These are phyloP conservation scores for Phenganax subtilis DNA, from an alignment of 92 coral and sea anemone species.

Conservation along the genomic window DNA sequence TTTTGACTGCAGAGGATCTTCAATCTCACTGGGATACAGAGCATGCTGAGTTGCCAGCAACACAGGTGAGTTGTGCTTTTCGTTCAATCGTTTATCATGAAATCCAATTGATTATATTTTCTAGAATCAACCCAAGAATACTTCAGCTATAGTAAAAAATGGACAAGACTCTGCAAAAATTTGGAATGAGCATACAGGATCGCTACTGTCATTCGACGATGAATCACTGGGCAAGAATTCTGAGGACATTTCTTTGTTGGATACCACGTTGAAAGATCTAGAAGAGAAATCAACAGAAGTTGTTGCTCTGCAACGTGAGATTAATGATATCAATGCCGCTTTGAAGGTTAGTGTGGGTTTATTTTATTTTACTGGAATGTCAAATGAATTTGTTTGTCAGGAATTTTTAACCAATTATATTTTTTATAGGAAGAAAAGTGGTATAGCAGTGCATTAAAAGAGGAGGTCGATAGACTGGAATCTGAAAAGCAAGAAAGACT, in stretches of 20 bases:
- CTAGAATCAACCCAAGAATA: constrained; percentile 13
- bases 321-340: constrained; percentile 86
- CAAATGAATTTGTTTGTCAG: no score
- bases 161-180: constrained; percentile 64
- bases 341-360: constrained; percentile 56
- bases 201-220: constrained; percentile 77
- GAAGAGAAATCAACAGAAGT: constrained; percentile 84
- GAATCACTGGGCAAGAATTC: constrained; percentile 57
- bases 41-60: constrained; percentile 56
- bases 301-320: constrained; percentile 76
- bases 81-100: no score
- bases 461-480: constrained; percentile 86
- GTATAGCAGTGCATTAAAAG: constrained; percentile 92
- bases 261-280: constrained; percentile 73
- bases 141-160: constrained; percentile 50
- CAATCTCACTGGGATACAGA: constrained; percentile 82
- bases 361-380: no score
- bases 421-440: constrained; percentile 78
- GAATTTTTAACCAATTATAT: neutral
- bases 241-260: constrained; percentile 77
- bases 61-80: constrained; percentile 36
- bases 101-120: neutral
- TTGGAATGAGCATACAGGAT: constrained; percentile 79
- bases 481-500: constrained; percentile 67
- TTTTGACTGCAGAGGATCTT: constrained; percentile 69